Evolutionary conservation across 2,888 invertebrate species (phyloP).

Genomic region (Amphipoea lucens): DNA sequence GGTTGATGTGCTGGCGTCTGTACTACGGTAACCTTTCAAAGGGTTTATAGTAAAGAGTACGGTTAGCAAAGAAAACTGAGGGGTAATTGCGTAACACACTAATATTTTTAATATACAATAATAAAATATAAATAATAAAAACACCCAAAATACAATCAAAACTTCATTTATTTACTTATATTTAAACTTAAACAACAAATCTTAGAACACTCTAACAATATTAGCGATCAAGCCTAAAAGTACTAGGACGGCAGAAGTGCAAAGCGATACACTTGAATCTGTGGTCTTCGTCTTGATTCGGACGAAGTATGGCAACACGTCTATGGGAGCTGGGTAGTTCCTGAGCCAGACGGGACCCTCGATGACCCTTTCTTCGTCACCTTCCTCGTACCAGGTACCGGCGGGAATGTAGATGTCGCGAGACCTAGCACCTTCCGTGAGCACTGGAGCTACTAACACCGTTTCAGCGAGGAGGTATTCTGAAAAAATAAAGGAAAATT

Average conservation of each 20-base stretch:
- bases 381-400: slow-evolving; percentile 93
- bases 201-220: slow-evolving; percentile 44
- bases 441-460: slow-evolving; percentile 94
- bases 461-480: slow-evolving; percentile 95
- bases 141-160: not conserved
- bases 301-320: slow-evolving; percentile 93
- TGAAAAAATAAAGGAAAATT: slow-evolving; percentile 76
- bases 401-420: slow-evolving; percentile 94
- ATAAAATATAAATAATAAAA: not conserved
- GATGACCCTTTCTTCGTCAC: slow-evolving; percentile 80
- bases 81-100: no score
- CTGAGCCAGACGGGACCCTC: slow-evolving; percentile 91
- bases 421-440: slow-evolving; percentile 90
- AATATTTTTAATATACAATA: no score
- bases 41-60: not conserved
- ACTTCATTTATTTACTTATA: slow-evolving; percentile 22
- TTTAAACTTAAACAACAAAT: slow-evolving; percentile 21
- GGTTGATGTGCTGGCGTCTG: no score
- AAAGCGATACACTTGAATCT: slow-evolving; percentile 64
- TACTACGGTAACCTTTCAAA: no score
- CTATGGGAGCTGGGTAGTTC: slow-evolving; percentile 92
- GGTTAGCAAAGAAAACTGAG: not conserved
- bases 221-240: slow-evolving; percentile 71
- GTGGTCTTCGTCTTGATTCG: slow-evolving; percentile 55
- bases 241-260: slow-evolving; percentile 69